Base-by-base conservation (phyloP, 2,113 vertebrate species). In the Arenaria interpres region DNA sequence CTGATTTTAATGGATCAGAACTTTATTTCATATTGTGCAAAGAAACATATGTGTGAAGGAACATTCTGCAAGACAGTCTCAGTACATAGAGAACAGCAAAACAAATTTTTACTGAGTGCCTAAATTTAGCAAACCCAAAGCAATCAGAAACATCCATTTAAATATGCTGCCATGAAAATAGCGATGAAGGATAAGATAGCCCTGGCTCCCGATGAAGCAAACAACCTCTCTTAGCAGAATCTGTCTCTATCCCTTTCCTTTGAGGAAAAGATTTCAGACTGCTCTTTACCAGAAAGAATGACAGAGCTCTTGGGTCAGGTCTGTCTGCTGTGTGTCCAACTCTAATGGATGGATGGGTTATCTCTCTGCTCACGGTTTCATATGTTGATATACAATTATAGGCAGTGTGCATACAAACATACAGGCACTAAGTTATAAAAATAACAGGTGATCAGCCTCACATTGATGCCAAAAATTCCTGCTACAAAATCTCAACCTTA, bases 271-370 rank as follows among this genome's bases (percentile, higher is more conserved):
- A 14, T 76, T 89, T 85, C 35, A 14, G 33, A 25, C 24, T 83
- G 17, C 32, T 76, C 27, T 79, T 88, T 53, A n/a, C 19, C 33
- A 43, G 24, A 64, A 89, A 64, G 46, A 80, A 63, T 37, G 41
- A n/a, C 41, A 39, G 20, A 64, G 9, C 59, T 59, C 43, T 81
- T 67, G 28, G 11, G 8, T 74, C 39, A 71, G 22, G 11, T n/a
- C 46, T 84, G 6, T 33, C 43, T 75, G 50, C 7, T 0, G 0
- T 48, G 7, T 83, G 33, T 62, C 24, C 0, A 6, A 28, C 14
- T 84, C 10, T 28, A 57, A 41, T 3, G 25, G 28, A 25, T 62
- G 17, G 13, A 57, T 59, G 41, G 14, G 12, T 51, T 64, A 41
- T 74, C 60, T 50, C 37, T 78, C 5, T 5, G 73, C 9, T 63